phyloP scores from a whole-genome alignment of 2,797 vertebrate species.

The Notolabrus celidotus region DNA sequence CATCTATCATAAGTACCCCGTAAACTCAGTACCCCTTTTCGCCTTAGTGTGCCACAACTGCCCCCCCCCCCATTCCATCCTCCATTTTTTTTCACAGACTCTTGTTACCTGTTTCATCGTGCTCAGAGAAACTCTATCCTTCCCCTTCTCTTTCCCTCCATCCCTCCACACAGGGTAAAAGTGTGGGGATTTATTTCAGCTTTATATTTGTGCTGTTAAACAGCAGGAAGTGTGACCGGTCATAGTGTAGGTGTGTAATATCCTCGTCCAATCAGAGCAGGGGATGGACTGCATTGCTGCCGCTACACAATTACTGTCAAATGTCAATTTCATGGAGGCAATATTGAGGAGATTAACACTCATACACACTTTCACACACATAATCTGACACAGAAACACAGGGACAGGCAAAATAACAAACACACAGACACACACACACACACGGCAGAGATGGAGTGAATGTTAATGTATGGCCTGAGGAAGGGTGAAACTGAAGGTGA shows the following conservation, averaged over 20 bases:
- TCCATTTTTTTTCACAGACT: conserved; percentile 3
- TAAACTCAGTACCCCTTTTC: no score
- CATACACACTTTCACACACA: conserved; percentile 52
- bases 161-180: conserved; percentile 19
- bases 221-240: conserved; percentile 71
- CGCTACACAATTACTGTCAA: conserved; percentile 93
- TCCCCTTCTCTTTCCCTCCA: conserved; percentile 16
- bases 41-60: no score
- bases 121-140: conserved; percentile 27
- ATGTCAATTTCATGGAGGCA: conserved; percentile 95
- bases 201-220: conserved; percentile 80
- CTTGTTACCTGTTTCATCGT: conserved; percentile 21
- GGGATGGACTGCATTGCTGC: conserved; percentile 83
- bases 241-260: conserved; percentile 71
- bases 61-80: no score
- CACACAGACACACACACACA: conserved; percentile 30
- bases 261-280: conserved; percentile 82
- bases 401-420: conserved; percentile 32
- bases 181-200: conserved; percentile 54
- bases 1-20: no score
- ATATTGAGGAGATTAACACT: conserved; percentile 87
- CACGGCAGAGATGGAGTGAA: conserved; percentile 46
- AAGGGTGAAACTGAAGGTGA: conserved; percentile 80
- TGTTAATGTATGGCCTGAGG: conserved; percentile 77
- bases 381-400: conserved; percentile 27